Base-by-base conservation (phyloP, 2,888 invertebrate species). In the Leptopilina drosophilae region DNA sequence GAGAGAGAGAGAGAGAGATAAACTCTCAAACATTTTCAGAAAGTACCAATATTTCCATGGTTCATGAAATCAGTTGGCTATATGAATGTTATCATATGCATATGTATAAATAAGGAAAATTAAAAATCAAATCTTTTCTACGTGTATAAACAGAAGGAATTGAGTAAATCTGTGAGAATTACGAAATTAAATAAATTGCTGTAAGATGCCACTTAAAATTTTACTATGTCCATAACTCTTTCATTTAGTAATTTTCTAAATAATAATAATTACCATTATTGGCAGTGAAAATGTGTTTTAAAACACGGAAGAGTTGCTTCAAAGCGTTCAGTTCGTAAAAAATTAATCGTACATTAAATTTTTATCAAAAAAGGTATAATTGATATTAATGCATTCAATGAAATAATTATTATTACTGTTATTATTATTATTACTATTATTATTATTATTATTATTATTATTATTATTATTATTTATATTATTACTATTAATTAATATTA, bases 141-240 rank as follows among this genome's bases (percentile, higher is more conserved):
- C 12, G 9, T 46, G 9, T 33, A 46, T 46, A 46, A 9, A 46
- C 49, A 49, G 49, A 15, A 15, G 15, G 9, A 62, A 62, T 8
- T 20, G 62, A 20, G 62, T 62, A 62, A 62, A 62, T 62, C 62
- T 62, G 62, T 62, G 62, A 62, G 62, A 62, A 62, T 15, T 62
- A n/a, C n/a, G 15, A 62, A 62, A 62, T 62, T 62, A 62, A 62
- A 62, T 15, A 15, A 15, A 59, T 59, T 59, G 15, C 59, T 59
- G 5, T 6, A 20, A 62, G 15, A 62, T 49, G 20, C 62, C 20
- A 20, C 15, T 62, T 15, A 6, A n/a, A 62, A 20, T 3, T 62
- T 62, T 62, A 62, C 15, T 49, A 49, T 62, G 62, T 20, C 15
- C n/a, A 59, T 59, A 15, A 59, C 12, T 59, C 59, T 59, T 59